Percentiles rank a stretch among this genome's conserved stretches.
Conservation (phyloP, 2,113 vertebrate species). For the Cichladusa arquata region DNA sequence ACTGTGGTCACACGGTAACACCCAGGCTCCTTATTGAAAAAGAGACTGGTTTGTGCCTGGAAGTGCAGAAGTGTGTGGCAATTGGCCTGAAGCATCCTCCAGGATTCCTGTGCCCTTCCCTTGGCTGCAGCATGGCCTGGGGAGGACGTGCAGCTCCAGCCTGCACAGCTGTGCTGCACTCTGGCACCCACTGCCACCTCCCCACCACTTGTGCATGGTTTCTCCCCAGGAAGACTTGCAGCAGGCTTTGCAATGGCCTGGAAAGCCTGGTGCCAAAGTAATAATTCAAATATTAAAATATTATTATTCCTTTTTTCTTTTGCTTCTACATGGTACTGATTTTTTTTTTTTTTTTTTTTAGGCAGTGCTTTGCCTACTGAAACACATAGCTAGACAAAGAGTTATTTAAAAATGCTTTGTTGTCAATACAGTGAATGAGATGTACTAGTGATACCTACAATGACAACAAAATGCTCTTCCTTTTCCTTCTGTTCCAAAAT, state of each 20-base stretch:
- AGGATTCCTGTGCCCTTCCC: background rate
- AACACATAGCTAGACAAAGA: background rate
- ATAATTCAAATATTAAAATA: background rate
- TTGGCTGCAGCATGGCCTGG: rapidly evolving
- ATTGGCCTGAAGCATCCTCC: background rate
- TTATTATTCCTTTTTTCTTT: background rate
- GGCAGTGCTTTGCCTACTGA: background rate
- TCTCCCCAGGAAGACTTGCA: background rate
- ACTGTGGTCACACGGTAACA: background rate
- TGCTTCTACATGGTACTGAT: background rate
- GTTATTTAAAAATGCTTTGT: background rate
- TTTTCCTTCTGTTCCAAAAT: constrained; percentile 6
- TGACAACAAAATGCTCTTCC: background rate
- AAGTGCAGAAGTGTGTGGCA: background rate
- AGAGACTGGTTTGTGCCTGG: background rate
- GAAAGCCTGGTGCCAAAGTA: background rate
- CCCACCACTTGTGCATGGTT: background rate
- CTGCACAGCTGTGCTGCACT: background rate
- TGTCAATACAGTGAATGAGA: background rate
- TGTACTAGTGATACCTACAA: background rate
- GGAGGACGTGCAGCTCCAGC: background rate
- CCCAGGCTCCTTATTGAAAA: background rate
- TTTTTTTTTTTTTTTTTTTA: background rate
- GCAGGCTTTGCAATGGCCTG: background rate
- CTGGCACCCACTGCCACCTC: background rate